These are phyloP conservation scores for Bombus balteatus DNA, from an alignment of 1,140 invertebrate species.

Conservation along the genomic window DNA sequence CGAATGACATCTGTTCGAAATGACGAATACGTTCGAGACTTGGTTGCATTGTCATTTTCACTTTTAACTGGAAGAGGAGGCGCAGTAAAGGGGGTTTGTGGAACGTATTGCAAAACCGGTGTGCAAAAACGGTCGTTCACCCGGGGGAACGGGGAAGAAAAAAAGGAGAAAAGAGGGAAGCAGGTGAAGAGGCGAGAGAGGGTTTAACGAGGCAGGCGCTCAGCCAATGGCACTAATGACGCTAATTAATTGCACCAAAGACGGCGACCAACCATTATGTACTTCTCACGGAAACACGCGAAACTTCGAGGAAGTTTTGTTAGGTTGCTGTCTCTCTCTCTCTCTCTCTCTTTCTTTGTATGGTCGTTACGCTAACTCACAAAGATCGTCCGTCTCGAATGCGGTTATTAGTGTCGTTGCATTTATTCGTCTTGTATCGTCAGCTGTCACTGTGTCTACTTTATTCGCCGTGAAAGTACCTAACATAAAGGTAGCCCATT, in stretches of 20 bases:
- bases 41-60: not conserved
- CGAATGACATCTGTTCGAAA: not conserved
- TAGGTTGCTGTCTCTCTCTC: constrained; percentile 4
- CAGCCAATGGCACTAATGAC: constrained; percentile 78
- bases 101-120: not conserved
- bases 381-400: constrained; percentile 5
- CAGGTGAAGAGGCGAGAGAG: constrained; percentile 46
- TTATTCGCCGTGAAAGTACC: not conserved
- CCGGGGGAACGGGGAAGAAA: constrained; percentile 4
- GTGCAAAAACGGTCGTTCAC: constrained; percentile 70
- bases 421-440: constrained; percentile 12
- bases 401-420: constrained; percentile 1
- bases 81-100: not conserved
- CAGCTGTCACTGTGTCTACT: not conserved
- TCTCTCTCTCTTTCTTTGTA: not conserved
- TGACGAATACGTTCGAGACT: not conserved
- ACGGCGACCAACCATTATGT: constrained; percentile 72
- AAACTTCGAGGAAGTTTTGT: constrained; percentile 62
- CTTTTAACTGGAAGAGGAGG: not conserved
- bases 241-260: constrained; percentile 78
- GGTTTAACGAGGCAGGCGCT: constrained; percentile 72
- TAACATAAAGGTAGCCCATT: not conserved
- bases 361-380: constrained; percentile 49
- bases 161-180: not conserved
- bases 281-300: constrained; percentile 70